phyloP scores from a whole-genome alignment of 2,888 invertebrate species.

The Drosophila borborema region DNA sequence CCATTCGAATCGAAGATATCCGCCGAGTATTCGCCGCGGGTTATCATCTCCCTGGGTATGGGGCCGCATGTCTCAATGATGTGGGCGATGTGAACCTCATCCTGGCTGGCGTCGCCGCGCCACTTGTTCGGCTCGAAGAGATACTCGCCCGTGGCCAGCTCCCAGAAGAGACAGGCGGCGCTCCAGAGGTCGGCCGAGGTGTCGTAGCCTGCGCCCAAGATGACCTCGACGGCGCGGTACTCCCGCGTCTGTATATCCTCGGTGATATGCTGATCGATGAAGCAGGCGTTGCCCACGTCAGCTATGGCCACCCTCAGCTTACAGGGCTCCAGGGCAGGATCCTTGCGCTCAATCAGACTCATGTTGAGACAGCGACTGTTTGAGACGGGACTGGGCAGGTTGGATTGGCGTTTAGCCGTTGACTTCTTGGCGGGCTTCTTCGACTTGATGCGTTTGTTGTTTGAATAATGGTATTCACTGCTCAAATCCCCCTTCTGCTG shows the following conservation, averaged over 20 bases:
- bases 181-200: slow-evolving; percentile 99
- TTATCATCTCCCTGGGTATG: slow-evolving; percentile 96
- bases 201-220: slow-evolving; percentile 97
- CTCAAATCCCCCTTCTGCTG: not conserved
- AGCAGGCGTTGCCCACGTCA: slow-evolving; percentile 99
- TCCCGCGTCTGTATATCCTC: slow-evolving; percentile 99
- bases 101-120: slow-evolving; percentile 92
- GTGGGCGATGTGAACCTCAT: slow-evolving; percentile 99
- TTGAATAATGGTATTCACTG: not conserved
- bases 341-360: slow-evolving; percentile 77
- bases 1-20: slow-evolving; percentile 97
- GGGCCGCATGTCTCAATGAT: slow-evolving; percentile 98
- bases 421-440: not conserved
- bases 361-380: not conserved
- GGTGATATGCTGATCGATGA: slow-evolving; percentile 98
- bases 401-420: not conserved
- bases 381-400: not conserved
- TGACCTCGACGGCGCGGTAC: slow-evolving; percentile 97
- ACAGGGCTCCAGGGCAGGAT: slow-evolving; percentile 94
- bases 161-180: slow-evolving; percentile 99
- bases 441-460: not conserved
- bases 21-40: slow-evolving; percentile 95
- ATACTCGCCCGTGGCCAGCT: slow-evolving; percentile 99
- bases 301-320: slow-evolving; percentile 98
- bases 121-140: slow-evolving; percentile 99